Evolutionary conservation across 2,113 vertebrate species (phyloP).

Genomic region (Puma concolor): DNA sequence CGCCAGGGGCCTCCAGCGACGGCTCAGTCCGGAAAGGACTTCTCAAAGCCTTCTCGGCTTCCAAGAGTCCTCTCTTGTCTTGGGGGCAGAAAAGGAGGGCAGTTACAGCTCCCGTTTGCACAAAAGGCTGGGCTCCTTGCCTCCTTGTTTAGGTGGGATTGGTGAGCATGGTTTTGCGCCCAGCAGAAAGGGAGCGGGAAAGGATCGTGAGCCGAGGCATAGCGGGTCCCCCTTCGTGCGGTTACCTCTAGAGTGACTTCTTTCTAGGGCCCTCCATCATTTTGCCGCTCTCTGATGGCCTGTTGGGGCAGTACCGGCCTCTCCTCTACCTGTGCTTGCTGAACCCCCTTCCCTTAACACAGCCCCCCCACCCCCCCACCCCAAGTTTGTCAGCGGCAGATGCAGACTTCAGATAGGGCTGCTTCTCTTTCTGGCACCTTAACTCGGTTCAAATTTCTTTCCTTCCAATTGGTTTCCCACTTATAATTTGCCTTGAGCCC

Average conservation of each 20-base stretch:
- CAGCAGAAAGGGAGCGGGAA: constrained; percentile 41
- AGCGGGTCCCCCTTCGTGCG: constrained; percentile 46
- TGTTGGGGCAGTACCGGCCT: not conserved
- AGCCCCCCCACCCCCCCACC: not conserved
- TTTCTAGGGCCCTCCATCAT: not conserved
- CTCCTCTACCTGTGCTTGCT: constrained; percentile 15
- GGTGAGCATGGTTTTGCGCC: constrained; percentile 65
- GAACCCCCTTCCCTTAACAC: not conserved
- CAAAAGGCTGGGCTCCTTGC: constrained; percentile 47
- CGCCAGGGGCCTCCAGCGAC: not conserved
- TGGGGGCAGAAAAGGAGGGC: constrained; percentile 8
- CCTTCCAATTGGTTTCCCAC: constrained; percentile 61
- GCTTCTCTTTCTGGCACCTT: constrained; percentile 27
- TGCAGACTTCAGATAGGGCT: not conserved
- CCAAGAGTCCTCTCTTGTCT: constrained; percentile 38
- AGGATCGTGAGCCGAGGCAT: constrained; percentile 64
- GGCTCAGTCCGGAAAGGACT: constrained; percentile 33
- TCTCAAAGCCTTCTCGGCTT: constrained; percentile 30
- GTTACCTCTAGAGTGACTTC: constrained; percentile 45
- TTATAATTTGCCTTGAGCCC: constrained; percentile 78
- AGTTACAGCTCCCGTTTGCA: not conserved
- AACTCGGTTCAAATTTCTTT: constrained; percentile 52
- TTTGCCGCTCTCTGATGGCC: not conserved
- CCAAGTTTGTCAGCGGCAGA: not conserved
- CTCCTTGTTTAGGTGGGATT: constrained; percentile 81